Conservation (phyloP, 2,113 vertebrate species). For the Neolamprologus fasciatus region DNA sequence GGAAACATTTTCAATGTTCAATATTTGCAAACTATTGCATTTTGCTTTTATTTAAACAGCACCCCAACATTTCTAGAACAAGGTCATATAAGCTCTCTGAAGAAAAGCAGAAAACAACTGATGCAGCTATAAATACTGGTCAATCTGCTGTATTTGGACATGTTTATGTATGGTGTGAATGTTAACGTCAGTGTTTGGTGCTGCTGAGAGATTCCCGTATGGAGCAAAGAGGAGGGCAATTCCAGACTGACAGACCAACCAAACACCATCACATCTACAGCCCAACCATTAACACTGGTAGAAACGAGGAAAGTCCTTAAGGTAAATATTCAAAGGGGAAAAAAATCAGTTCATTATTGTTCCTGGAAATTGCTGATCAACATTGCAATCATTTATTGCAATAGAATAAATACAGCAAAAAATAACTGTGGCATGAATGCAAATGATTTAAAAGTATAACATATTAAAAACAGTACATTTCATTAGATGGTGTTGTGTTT, state of each 20-base stretch:
- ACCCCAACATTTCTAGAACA: background rate
- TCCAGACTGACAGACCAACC: background rate
- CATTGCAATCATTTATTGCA: background rate
- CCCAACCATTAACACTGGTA: background rate
- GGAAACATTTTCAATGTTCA: rapidly evolving
- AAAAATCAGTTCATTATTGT: background rate
- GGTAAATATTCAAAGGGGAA: background rate
- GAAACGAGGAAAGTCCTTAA: rapidly evolving
- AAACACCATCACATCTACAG: background rate
- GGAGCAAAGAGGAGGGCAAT: background rate
- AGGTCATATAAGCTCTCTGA: background rate
- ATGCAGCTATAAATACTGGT: background rate
- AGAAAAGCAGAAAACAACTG: background rate
- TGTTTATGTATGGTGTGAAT: background rate
- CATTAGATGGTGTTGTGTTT: background rate
- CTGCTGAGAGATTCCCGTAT: background rate
- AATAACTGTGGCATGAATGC: background rate
- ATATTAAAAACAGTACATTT: background rate
- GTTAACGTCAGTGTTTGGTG: background rate
- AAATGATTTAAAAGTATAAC: background rate
- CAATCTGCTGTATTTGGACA: background rate
- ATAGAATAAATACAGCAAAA: background rate
- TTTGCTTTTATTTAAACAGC: background rate
- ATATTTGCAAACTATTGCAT: background rate
- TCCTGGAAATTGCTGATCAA: background rate